Conservation (phyloP, 2,888 invertebrate genomes). For the Chrysopilus asiliformis region DNA sequence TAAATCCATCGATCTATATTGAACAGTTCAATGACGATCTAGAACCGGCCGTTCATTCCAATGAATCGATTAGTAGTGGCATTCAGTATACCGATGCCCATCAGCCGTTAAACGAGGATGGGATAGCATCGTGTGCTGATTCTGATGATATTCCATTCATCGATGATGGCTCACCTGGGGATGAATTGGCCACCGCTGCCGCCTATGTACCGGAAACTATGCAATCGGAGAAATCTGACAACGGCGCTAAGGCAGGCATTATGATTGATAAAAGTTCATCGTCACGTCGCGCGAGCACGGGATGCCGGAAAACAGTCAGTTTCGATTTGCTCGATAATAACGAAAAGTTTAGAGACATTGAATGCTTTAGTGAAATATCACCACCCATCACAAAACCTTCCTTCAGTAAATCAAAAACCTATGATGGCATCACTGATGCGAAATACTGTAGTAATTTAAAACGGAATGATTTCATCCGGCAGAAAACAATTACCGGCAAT, state of each 20-base stretch:
- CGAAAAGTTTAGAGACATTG: slow-evolving; percentile 10
- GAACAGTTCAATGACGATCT: slow-evolving; percentile 28
- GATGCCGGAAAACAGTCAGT: slow-evolving; percentile 33
- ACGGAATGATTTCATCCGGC: slow-evolving; percentile 2
- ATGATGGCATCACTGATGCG: slow-evolving; percentile 11
- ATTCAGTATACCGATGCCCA: slow-evolving; percentile 25
- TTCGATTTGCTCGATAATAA: slow-evolving; percentile 27
- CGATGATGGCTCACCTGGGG: slow-evolving; percentile 35
- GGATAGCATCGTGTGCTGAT: slow-evolving; percentile 32
- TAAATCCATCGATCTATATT: slow-evolving; percentile 31
- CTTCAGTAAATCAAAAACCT: slow-evolving; percentile 12
- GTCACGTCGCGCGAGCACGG: slow-evolving; percentile 17
- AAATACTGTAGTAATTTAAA: slow-evolving; percentile 5
- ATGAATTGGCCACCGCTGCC: no score
- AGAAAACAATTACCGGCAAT: not conserved
- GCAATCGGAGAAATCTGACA: not conserved
- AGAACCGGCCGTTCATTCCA: slow-evolving; percentile 19
- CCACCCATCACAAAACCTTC: not conserved
- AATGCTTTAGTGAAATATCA: slow-evolving; percentile 3
- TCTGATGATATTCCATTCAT: slow-evolving; percentile 35
- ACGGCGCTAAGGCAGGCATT: slow-evolving; percentile 15
- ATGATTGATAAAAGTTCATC: slow-evolving; percentile 17
- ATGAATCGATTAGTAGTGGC: slow-evolving; percentile 24
- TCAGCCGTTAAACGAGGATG: slow-evolving; percentile 33
- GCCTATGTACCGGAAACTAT: slow-evolving; percentile 16